A percentile compares a stretch with the other conserved stretches of the same genome.
These are phyloP conservation scores for Ceratina calcarata DNA, from an alignment of 1,140 invertebrate species.

Conservation along the genomic window DNA sequence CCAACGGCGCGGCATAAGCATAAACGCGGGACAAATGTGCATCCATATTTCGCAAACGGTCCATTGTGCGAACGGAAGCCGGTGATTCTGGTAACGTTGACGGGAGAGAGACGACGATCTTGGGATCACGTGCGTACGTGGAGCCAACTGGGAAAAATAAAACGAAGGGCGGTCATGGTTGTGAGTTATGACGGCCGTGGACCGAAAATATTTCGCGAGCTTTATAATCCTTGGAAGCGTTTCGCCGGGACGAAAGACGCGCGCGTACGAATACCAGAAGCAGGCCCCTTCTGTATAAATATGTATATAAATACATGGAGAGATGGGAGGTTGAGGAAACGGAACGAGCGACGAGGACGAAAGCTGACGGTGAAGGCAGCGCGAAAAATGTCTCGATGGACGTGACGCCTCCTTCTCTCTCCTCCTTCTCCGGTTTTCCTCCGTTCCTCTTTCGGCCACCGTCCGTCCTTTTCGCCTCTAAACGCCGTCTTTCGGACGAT, in stretches of 20 bases:
- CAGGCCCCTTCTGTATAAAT: constrained; percentile 22
- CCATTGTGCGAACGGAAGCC: constrained; percentile 45
- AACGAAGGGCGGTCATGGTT: constrained; percentile 51
- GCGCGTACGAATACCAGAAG: constrained; percentile 54
- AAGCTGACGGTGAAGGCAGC: neutral
- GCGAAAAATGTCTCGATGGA: constrained; percentile 62
- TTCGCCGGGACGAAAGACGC: constrained; percentile 57
- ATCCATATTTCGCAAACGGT: constrained; percentile 55
- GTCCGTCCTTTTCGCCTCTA: constrained; percentile 12
- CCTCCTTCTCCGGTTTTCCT: neutral
- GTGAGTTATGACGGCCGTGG: constrained; percentile 72
- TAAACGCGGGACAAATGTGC: constrained; percentile 54
- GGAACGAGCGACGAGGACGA: neutral
- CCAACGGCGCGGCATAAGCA: constrained; percentile 39
- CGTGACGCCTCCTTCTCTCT: constrained; percentile 35
- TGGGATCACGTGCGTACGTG: neutral
- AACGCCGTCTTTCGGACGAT: constrained; percentile 54
- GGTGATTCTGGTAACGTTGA: constrained; percentile 36
- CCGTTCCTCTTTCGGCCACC: neutral
- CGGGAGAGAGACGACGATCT: constrained; percentile 22
- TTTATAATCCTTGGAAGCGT: constrained; percentile 72
- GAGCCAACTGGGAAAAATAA: constrained; percentile 35
- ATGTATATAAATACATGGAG: neutral
- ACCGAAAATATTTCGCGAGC: constrained; percentile 75
- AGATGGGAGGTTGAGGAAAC: neutral